Evolutionary conservation across 1,140 invertebrate species (phyloP).

Genomic region (Colletes latitarsis): DNA sequence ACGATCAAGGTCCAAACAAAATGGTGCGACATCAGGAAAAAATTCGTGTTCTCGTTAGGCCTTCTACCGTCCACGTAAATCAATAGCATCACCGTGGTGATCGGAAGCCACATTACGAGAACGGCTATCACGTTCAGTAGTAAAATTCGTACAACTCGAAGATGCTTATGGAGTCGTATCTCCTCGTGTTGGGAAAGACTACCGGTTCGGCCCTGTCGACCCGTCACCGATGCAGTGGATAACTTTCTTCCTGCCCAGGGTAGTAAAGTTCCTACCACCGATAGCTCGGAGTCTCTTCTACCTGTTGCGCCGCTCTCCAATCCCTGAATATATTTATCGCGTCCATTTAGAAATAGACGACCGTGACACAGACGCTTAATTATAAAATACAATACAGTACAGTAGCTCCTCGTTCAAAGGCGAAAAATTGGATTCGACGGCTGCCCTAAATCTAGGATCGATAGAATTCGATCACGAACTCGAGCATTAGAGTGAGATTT

Average conservation of each 20-base stretch:
- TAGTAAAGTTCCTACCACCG: slow-evolving; percentile 79
- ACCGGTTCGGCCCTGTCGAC: slow-evolving; percentile 74
- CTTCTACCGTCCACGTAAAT: slow-evolving; percentile 83
- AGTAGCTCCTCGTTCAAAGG: too few species aligned
- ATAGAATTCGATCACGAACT: too few species aligned
- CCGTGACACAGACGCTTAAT: not conserved
- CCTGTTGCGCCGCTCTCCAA: slow-evolving; percentile 51
- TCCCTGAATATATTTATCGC: slow-evolving; percentile 39
- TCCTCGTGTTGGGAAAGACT: slow-evolving; percentile 82
- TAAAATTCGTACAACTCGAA: slow-evolving; percentile 82
- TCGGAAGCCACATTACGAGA: slow-evolving; percentile 84
- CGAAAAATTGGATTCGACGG: too few species aligned
- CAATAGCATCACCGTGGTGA: slow-evolving; percentile 82
- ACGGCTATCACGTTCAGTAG: slow-evolving; percentile 83
- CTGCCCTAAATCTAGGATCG: too few species aligned
- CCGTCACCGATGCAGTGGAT: slow-evolving; percentile 72
- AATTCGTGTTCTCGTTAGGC: slow-evolving; percentile 79
- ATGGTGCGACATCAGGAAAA: slow-evolving; percentile 82
- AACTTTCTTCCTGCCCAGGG: slow-evolving; percentile 79
- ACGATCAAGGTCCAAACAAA: slow-evolving; percentile 83
- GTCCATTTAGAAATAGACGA: not conserved
- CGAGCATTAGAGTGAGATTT: too few species aligned
- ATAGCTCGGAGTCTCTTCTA: slow-evolving; percentile 80
- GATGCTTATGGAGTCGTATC: slow-evolving; percentile 81
- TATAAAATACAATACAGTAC: not conserved